phyloP scores from a whole-genome alignment of 2,113 vertebrate genomes.

The Sturnira hondurensis region DNA sequence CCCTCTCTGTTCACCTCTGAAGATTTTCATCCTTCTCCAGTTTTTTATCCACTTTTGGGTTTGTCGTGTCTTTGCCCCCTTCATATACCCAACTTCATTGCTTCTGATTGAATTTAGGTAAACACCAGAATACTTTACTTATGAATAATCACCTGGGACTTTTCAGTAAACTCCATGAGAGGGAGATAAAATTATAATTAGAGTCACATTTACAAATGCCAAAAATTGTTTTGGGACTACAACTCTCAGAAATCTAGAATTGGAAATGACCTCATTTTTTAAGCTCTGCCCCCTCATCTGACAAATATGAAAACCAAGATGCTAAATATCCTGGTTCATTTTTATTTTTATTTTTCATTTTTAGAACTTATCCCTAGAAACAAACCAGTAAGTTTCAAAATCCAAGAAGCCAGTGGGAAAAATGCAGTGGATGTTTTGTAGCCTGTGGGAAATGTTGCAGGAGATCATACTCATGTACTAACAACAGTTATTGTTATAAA shows the following conservation, averaged over 20 bases:
- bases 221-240: slow-evolving; percentile 53
- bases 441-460: slow-evolving; percentile 20
- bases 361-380: slow-evolving; percentile 47
- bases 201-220: slow-evolving; percentile 47
- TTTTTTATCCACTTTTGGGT: background rate
- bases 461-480: background rate
- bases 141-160: slow-evolving; percentile 43
- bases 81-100: background rate
- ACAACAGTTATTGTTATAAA: slow-evolving; percentile 34
- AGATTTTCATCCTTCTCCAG: background rate
- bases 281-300: slow-evolving; percentile 6
- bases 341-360: slow-evolving; percentile 64
- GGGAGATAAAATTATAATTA: slow-evolving; percentile 26
- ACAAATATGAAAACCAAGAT: slow-evolving; percentile 36
- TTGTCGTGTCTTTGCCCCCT: background rate
- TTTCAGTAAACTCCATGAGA: slow-evolving; percentile 50
- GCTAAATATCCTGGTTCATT: slow-evolving; percentile 32
- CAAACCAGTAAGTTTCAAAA: slow-evolving; percentile 41
- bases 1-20: background rate
- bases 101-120: slow-evolving; percentile 36
- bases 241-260: slow-evolving; percentile 46
- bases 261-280: slow-evolving; percentile 60
- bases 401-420: background rate
- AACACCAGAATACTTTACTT: slow-evolving; percentile 30
- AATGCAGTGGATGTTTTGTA: background rate